Base-by-base conservation (phyloP, 2,888 invertebrate species). In the Parasteatoda lunata region DNA sequence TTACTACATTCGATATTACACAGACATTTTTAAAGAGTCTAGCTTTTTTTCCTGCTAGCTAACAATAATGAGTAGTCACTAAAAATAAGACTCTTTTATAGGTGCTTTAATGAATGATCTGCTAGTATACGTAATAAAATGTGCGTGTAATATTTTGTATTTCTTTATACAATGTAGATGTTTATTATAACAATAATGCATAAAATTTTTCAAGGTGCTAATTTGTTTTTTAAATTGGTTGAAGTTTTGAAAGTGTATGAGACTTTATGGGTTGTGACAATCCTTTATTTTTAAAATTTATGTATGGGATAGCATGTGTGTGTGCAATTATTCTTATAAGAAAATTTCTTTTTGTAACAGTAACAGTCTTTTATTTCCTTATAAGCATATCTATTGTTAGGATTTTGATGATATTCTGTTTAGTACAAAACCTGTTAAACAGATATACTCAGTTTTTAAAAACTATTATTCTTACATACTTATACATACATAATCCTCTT, bases 1-100 rank as follows among this genome's bases (percentile, higher is more conserved):
- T 98, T 93, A 96, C 97, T 4, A 96, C 97, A 0, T 98, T 98
- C 92, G 98, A 99, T 80, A 59, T 89, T 52, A 85, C 89, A 8
- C 85, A 83, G 5, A 89, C 89, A 59, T 89, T 88, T 78, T 73
- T 90, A 59, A 52, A 76, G 78, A 71, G n/a, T 30, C n/a, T 70
- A 11, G 52, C 69, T 45, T 49, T 86, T 5, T 73, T 84, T 69
- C 69, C 76, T 13, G 47, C 8, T 51, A 71, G 59, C 48, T 80
- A 72, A 64, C 65, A 48, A 5, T n/a, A 71, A 49, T 54, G 8
- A 13, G 4, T 11, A 54, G 8, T 4, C 4, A 54, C 9, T 54
- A 11, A 13, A 54, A 54, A 54, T 54, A 54, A 54, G 54, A 30
- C 30, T 30, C 30, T 30, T 30, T 30, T 30, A 30, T 30, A 30